A percentile compares a stretch with the other conserved stretches of the same genome.
Conservation (phyloP, 1,140 invertebrate species). For the Pectinophora gossypiella region DNA sequence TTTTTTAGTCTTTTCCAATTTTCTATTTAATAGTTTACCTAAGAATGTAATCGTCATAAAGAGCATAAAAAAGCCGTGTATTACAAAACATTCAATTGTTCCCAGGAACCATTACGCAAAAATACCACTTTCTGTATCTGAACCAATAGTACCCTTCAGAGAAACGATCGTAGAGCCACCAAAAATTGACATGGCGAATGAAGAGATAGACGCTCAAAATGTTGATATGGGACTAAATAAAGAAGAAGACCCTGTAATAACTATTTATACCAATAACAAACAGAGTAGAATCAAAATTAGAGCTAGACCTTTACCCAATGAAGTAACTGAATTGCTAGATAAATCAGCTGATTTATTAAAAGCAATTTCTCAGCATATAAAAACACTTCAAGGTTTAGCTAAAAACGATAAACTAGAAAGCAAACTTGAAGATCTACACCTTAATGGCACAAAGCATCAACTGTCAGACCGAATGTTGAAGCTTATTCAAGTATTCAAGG, state of each 20-base stretch:
- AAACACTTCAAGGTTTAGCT: slow-evolving; percentile 46
- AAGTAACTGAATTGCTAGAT: slow-evolving; percentile 81
- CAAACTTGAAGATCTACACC: slow-evolving; percentile 39
- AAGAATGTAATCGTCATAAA: no score
- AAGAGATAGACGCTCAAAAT: slow-evolving; percentile 81
- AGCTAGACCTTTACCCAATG: slow-evolving; percentile 86
- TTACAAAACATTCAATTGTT: slow-evolving; percentile 18
- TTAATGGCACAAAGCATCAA: slow-evolving; percentile 41
- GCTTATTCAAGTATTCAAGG: slow-evolving; percentile 78
- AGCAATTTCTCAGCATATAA: slow-evolving; percentile 65
- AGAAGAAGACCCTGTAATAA: slow-evolving; percentile 75
- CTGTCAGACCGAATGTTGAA: slow-evolving; percentile 75
- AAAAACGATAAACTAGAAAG: slow-evolving; percentile 51
- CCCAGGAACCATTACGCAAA: slow-evolving; percentile 86
- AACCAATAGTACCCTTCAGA: slow-evolving; percentile 96
- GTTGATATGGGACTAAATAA: slow-evolving; percentile 40
- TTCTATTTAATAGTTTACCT: no score
- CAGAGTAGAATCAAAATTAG: slow-evolving; percentile 85
- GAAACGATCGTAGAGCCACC: slow-evolving; percentile 94
- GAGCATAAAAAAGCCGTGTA: no score
- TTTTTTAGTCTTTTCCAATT: no score
- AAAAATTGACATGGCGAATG: slow-evolving; percentile 92
- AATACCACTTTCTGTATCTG: slow-evolving; percentile 91
- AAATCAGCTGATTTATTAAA: slow-evolving; percentile 76
- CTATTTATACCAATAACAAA: slow-evolving; percentile 83